Evolutionary conservation across 1,140 invertebrate species (phyloP).

Genomic region (Lucilia cuprina): DNA sequence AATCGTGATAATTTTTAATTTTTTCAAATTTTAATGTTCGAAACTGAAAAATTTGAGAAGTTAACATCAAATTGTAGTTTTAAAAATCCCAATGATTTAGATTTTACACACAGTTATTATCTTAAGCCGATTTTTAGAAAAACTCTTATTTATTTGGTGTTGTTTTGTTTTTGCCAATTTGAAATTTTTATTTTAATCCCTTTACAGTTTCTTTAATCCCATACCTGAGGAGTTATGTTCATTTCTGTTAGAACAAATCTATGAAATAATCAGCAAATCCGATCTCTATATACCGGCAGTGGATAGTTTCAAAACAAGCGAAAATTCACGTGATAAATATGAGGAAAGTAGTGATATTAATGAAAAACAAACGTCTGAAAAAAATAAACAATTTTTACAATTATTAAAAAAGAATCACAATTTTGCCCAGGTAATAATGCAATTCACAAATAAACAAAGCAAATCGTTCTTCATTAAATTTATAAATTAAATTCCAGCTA

Average conservation of each 20-base stretch:
- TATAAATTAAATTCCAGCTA: slow-evolving; percentile 42
- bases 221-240: slow-evolving; percentile 56
- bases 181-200: neutral
- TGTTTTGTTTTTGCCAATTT: neutral
- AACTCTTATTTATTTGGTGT: neutral
- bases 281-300: slow-evolving; percentile 43
- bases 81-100: no score
- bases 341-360: neutral
- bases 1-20: no score
- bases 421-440: slow-evolving; percentile 48
- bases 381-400: slow-evolving; percentile 13
- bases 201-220: slow-evolving; percentile 52
- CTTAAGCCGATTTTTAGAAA: no score
- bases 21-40: no score
- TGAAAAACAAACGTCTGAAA: neutral
- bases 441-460: neutral
- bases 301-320: neutral
- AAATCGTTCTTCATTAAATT: neutral
- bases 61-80: no score
- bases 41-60: no score
- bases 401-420: slow-evolving; percentile 48
- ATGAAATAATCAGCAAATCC: slow-evolving; percentile 55
- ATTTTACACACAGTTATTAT: no score
- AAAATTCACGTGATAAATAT: neutral
- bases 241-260: slow-evolving; percentile 53